A percentile compares a stretch with the other conserved stretches of the same genome.
phyloP scores from a whole-genome alignment of 1,140 invertebrate species.

The Meloidogyne exigua region DNA sequence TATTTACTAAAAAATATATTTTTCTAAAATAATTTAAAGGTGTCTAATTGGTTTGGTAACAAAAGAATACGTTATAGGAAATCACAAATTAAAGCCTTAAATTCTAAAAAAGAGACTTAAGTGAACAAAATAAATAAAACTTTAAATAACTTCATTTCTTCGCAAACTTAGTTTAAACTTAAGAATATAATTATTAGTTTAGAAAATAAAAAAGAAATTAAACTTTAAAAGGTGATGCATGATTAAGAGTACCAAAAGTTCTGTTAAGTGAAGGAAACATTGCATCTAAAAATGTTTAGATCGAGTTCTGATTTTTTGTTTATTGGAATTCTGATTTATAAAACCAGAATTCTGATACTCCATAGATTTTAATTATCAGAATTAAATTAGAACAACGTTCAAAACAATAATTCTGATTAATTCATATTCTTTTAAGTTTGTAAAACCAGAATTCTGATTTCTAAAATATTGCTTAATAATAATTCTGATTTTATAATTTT shows the following conservation, averaged over 20 bases:
- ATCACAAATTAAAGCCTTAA: not conserved
- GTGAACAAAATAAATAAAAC: too few relatives aligned
- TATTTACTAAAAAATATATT: not conserved
- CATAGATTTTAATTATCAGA: too few relatives aligned
- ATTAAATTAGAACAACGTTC: too few relatives aligned
- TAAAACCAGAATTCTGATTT: too few relatives aligned
- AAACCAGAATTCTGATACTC: too few relatives aligned
- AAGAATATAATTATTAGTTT: not conserved
- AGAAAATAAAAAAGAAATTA: not conserved
- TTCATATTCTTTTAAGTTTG: too few relatives aligned
- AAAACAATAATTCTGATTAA: too few relatives aligned
- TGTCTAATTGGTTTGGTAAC: constrained; percentile 29
- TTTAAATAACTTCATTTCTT: not conserved
- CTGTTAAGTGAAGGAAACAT: not conserved
- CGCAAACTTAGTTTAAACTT: not conserved
- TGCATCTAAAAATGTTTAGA: not conserved
- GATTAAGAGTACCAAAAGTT: not conserved
- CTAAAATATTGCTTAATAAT: too few relatives aligned
- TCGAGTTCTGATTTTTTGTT: not conserved
- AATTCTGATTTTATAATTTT: not conserved
- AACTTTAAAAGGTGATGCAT: not conserved
- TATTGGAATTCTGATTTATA: not conserved
- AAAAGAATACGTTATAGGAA: constrained; percentile 24
- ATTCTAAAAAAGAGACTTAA: not conserved
- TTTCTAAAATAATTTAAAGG: constrained; percentile 10